These are phyloP conservation scores for Xestia sexstrigata DNA, from an alignment of 2,888 invertebrate species.

Conservation along the genomic window DNA sequence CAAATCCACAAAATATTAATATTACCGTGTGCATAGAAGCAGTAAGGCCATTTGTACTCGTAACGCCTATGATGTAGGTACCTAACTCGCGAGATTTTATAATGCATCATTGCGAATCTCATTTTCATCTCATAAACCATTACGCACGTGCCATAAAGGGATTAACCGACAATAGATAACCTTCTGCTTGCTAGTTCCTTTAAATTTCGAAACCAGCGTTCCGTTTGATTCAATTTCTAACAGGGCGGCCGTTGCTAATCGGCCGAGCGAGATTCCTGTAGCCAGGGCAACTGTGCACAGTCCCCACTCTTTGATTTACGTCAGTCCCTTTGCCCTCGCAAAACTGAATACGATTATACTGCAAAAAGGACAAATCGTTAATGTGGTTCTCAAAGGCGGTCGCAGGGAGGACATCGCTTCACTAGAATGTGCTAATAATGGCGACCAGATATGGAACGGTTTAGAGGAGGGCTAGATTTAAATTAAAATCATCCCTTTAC, in stretches of 20 bases:
- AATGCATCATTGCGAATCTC: slow-evolving; percentile 11
- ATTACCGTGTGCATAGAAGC: neutral
- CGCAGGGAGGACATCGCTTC: slow-evolving; percentile 67
- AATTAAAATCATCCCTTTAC: slow-evolving; percentile 85
- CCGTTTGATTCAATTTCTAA: slow-evolving; percentile 73
- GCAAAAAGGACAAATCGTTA: slow-evolving; percentile 74
- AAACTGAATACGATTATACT: slow-evolving; percentile 74
- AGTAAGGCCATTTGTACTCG: neutral
- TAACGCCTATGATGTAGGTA: neutral
- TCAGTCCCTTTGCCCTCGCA: slow-evolving; percentile 67
- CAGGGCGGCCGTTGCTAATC: slow-evolving; percentile 65
- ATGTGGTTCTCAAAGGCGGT: slow-evolving; percentile 76
- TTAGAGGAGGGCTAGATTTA: slow-evolving; percentile 79
- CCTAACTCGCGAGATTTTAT: slow-evolving; percentile 1
- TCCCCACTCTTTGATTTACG: slow-evolving; percentile 73
- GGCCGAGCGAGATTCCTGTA: slow-evolving; percentile 71
- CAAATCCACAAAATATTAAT: neutral
- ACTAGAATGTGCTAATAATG: slow-evolving; percentile 69
- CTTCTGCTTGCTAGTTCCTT: slow-evolving; percentile 63
- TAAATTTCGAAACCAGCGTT: slow-evolving; percentile 65
- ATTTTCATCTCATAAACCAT: slow-evolving; percentile 40
- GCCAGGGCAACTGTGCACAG: slow-evolving; percentile 65
- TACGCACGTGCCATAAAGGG: slow-evolving; percentile 38
- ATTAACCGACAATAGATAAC: slow-evolving; percentile 55
- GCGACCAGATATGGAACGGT: slow-evolving; percentile 65